A percentile compares a stretch with the other conserved stretches of the same genome.
phyloP scores from a whole-genome alignment of 2,113 vertebrate species.

The Phaetusa simplex region DNA sequence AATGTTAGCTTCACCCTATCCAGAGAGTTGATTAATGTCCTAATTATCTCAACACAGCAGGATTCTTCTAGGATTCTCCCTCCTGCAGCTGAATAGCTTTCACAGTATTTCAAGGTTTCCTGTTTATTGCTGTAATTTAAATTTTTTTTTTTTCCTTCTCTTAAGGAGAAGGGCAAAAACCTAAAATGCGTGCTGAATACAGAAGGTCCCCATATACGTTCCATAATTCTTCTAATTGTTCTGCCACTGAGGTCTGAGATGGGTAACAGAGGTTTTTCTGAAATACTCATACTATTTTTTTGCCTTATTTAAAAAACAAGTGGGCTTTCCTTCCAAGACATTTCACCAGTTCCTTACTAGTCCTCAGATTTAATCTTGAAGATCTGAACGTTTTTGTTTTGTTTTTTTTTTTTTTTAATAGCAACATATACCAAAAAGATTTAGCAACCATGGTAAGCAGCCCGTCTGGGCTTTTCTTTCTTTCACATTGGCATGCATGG shows the following conservation, averaged over 20 bases:
- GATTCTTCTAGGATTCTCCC: constrained; percentile 27
- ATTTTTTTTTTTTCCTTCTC: neutral
- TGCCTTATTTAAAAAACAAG: neutral
- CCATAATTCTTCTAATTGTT: neutral
- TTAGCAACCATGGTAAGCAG: neutral
- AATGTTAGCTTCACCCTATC: neutral
- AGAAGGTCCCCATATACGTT: neutral
- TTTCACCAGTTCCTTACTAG: neutral
- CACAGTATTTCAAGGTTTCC: constrained; percentile 29
- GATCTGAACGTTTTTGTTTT: neutral
- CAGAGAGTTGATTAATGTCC: constrained; percentile 45
- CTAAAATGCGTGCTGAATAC: neutral
- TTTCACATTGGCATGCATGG: neutral
- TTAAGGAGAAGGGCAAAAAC: neutral
- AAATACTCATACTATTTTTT: neutral
- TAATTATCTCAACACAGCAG: constrained; percentile 54
- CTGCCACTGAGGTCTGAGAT: neutral
- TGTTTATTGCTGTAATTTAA: neutral
- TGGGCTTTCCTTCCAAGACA: neutral
- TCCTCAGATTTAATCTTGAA: neutral
- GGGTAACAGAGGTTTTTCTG: neutral
- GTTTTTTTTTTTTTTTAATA: neutral
- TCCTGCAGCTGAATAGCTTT: constrained; percentile 37
- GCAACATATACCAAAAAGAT: neutral
- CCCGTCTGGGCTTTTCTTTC: neutral